Evolutionary conservation across 30 jellyfish, hydroid and myxozoan genomes (phyloP).

Genomic region (Pelagia noctiluca): DNA sequence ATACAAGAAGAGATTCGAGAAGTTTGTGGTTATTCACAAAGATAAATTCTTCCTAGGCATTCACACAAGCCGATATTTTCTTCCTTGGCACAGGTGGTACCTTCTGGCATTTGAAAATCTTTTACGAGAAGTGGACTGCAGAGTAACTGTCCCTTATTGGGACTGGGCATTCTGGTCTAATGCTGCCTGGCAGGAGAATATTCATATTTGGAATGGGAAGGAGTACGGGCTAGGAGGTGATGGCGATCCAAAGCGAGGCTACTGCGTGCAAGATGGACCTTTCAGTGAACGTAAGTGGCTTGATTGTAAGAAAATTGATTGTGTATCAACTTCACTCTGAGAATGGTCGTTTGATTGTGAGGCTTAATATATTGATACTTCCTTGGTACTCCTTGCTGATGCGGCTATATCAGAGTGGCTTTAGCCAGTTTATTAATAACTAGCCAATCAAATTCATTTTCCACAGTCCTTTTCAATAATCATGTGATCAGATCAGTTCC

Average conservation of each 20-base stretch:
- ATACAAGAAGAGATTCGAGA: slow-evolving; percentile 34
- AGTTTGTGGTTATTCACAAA: slow-evolving; percentile 54
- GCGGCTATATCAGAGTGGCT: too few relatives aligned
- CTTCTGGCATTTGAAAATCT: slow-evolving; percentile 75
- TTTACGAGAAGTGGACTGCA: slow-evolving; percentile 84
- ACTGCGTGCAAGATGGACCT: slow-evolving; percentile 91
- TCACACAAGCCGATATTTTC: slow-evolving; percentile 62
- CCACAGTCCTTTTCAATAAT: too few relatives aligned
- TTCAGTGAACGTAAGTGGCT: slow-evolving; percentile 55
- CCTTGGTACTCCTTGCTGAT: too few relatives aligned
- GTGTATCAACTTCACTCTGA: too few relatives aligned
- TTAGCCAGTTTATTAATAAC: too few relatives aligned
- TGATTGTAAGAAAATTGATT: too few relatives aligned
- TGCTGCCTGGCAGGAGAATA: slow-evolving; percentile 67
- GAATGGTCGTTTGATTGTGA: too few relatives aligned
- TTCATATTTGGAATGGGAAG: slow-evolving; percentile 75
- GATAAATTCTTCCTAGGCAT: slow-evolving; percentile 55
- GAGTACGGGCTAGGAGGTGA: slow-evolving; percentile 90
- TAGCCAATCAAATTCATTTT: too few relatives aligned
- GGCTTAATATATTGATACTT: too few relatives aligned
- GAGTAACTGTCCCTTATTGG: slow-evolving; percentile 93
- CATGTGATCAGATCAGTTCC: too few relatives aligned
- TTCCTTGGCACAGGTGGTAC: slow-evolving; percentile 97
- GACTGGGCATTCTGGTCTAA: slow-evolving; percentile 90
- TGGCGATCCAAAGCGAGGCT: slow-evolving; percentile 73